These are phyloP conservation scores for Xenopus laevis DNA, from an alignment of 2,113 vertebrate genomes.

Conservation along the genomic window DNA sequence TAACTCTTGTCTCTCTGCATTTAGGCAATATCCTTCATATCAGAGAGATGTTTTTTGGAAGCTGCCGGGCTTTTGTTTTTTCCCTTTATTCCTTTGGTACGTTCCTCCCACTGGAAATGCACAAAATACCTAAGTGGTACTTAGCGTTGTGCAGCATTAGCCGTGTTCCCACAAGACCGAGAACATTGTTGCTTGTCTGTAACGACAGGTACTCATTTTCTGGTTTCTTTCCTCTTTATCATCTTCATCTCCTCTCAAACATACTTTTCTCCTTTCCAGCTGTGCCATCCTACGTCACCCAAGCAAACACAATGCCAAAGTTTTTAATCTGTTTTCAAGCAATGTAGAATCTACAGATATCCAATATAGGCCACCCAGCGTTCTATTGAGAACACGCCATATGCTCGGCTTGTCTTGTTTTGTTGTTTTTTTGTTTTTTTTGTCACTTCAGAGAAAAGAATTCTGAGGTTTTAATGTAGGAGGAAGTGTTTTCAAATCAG, in stretches of 20 bases:
- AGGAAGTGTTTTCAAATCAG: too few species aligned
- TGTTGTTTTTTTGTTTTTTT: too few species aligned
- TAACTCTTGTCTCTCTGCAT: too few species aligned
- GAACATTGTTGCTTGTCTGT: slow-evolving; percentile 8
- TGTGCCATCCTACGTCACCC: slow-evolving; percentile 32
- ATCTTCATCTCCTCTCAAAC: not conserved
- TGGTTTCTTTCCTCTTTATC: slow-evolving; percentile 17
- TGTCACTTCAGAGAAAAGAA: too few species aligned
- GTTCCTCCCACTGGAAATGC: not conserved
- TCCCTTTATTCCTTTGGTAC: not conserved
- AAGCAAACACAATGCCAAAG: slow-evolving; percentile 41
- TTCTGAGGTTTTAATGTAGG: too few species aligned
- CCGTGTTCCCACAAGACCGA: not conserved
- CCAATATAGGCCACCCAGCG: too few species aligned
- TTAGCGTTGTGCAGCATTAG: not conserved
- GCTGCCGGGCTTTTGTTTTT: too few species aligned
- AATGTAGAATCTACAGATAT: slow-evolving; percentile 7
- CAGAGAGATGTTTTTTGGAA: too few species aligned
- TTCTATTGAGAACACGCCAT: too few species aligned
- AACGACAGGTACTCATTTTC: slow-evolving; percentile 16
- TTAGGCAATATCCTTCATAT: too few species aligned
- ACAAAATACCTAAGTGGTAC: not conserved
- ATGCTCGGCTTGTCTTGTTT: too few species aligned
- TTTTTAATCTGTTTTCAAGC: too few species aligned
- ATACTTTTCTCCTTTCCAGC: not conserved